Percentiles rank a stretch among this genome's conserved stretches.
Conservation (phyloP, 1,140 invertebrate genomes). For the Apis cerana region DNA sequence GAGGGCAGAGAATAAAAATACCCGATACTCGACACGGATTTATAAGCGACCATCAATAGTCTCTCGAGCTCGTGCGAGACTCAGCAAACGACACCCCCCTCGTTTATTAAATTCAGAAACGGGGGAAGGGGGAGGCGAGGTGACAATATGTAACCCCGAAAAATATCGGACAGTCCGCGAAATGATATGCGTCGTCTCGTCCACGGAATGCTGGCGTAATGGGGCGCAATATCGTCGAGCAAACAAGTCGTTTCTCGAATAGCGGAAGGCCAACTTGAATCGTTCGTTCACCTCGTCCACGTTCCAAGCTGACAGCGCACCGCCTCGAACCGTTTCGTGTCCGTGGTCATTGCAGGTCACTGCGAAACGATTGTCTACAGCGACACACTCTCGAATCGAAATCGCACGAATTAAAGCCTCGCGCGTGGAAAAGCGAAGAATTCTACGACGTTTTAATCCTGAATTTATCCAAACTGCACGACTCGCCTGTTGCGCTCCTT, state of each 20-base stretch:
- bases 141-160: too few relatives aligned
- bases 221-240: not conserved
- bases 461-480: not conserved
- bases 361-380: conserved; percentile 19
- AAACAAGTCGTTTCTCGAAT: conserved; percentile 32
- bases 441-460: not conserved
- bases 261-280: conserved; percentile 37
- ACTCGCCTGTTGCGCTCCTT: too few relatives aligned
- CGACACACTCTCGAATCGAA: conserved; percentile 6
- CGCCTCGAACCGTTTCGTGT: conserved; percentile 11
- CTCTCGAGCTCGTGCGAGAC: too few relatives aligned
- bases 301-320: conserved; percentile 40
- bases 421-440: too few relatives aligned
- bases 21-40: too few relatives aligned
- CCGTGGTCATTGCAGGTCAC: not conserved
- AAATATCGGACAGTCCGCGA: not conserved
- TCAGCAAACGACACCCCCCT: not conserved
- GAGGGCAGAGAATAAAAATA: too few relatives aligned
- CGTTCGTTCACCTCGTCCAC: conserved; percentile 57
- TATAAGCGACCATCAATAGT: too few relatives aligned
- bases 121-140: too few relatives aligned
- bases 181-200: not conserved
- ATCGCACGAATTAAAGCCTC: conserved; percentile 17
- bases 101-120: not conserved
- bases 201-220: not conserved